These are phyloP conservation scores for Pammene fasciana DNA, from an alignment of 2,888 invertebrate species.

Conservation along the genomic window DNA sequence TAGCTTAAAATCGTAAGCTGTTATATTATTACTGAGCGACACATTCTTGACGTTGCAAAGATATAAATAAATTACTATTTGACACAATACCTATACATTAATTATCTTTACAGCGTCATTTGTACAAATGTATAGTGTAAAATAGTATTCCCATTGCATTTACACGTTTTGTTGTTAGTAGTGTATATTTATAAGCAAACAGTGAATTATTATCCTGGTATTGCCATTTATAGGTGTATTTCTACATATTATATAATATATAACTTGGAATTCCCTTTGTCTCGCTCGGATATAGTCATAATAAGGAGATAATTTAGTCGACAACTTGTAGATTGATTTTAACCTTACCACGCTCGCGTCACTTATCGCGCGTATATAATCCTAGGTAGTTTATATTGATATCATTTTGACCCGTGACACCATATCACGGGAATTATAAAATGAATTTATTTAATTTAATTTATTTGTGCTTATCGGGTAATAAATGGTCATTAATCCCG, in stretches of 20 bases:
- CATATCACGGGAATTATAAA: neutral
- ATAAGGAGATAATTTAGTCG: slow-evolving; percentile 2
- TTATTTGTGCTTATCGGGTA: too few relatives aligned
- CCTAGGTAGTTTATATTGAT: neutral
- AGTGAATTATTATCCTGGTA: slow-evolving; percentile 21
- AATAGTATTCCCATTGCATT: neutral
- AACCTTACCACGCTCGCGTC: neutral
- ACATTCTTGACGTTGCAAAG: slow-evolving; percentile 4
- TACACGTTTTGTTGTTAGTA: slow-evolving; percentile 6
- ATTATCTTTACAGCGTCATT: slow-evolving; percentile 4
- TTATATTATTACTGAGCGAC: neutral
- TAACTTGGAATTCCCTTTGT: slow-evolving; percentile 10
- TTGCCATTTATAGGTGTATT: slow-evolving; percentile 11
- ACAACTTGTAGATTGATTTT: slow-evolving; percentile 4
- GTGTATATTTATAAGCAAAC: slow-evolving; percentile 21
- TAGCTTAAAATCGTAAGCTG: neutral
- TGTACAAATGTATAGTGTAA: slow-evolving; percentile 3
- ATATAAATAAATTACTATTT: neutral
- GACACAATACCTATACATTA: neutral
- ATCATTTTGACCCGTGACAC: slow-evolving; percentile 12
- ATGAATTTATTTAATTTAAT: neutral
- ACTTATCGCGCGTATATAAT: neutral
- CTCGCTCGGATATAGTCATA: neutral
- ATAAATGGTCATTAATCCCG: too few relatives aligned
- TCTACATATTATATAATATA: neutral